A percentile compares a stretch with the other conserved stretches of the same genome.
phyloP scores from a whole-genome alignment of 2,797 vertebrate genomes.

The Sebastolobus alascanus region DNA sequence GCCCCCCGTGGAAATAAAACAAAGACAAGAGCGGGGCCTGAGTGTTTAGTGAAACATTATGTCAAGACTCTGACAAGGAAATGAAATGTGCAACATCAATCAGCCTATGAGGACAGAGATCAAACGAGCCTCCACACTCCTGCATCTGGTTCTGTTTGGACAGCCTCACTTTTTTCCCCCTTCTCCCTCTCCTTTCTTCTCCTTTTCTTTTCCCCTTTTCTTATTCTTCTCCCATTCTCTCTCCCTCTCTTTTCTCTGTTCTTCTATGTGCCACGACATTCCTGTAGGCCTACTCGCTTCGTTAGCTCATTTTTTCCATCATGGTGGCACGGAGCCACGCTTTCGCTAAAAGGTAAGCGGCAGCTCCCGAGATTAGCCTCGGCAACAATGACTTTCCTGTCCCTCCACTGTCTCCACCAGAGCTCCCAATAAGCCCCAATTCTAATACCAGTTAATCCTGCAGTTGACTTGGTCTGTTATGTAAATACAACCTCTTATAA shows the following conservation, averaged over 20 bases:
- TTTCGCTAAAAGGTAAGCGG: constrained; percentile 71
- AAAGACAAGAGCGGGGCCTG: constrained; percentile 73
- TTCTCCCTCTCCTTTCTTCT: constrained; percentile 73
- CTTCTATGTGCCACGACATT: constrained; percentile 76
- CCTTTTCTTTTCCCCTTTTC: constrained; percentile 74
- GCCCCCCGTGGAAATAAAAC: constrained; percentile 75
- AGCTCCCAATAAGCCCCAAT: constrained; percentile 54
- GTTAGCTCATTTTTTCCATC: constrained; percentile 84
- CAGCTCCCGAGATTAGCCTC: constrained; percentile 66
- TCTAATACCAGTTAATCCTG: constrained; percentile 68
- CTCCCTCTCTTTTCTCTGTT: constrained; percentile 67
- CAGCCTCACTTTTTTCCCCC: constrained; percentile 74
- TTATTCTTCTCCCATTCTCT: constrained; percentile 73
- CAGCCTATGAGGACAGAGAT: constrained; percentile 84
- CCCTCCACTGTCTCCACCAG: constrained; percentile 64
- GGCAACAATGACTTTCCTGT: constrained; percentile 75
- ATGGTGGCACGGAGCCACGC: constrained; percentile 80
- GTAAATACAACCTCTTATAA: constrained; percentile 67
- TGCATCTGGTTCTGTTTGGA: constrained; percentile 85
- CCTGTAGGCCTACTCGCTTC: constrained; percentile 74
- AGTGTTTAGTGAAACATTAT: constrained; percentile 87
- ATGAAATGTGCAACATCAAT: constrained; percentile 87
- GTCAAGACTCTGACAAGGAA: constrained; percentile 87
- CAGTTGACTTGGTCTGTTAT: constrained; percentile 60
- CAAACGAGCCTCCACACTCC: constrained; percentile 85